phyloP scores from a whole-genome alignment of 2,888 invertebrate species.

The Nezara viridula region DNA sequence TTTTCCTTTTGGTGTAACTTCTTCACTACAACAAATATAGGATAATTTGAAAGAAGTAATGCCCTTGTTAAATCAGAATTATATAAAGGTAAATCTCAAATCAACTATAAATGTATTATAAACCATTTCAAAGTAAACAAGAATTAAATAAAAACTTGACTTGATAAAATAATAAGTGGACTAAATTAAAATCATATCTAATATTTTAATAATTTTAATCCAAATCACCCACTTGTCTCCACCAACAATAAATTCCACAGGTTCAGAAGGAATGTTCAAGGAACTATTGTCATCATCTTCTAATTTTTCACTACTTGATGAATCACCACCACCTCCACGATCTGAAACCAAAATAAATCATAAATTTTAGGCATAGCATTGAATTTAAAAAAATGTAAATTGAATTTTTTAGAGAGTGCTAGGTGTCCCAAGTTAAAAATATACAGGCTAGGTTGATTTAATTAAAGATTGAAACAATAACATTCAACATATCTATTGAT shows the following conservation, averaged over 20 bases:
- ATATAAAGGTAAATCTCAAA: too few relatives aligned
- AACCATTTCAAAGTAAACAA: too few relatives aligned
- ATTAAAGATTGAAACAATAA: too few relatives aligned
- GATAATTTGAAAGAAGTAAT: neutral
- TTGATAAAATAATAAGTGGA: too few relatives aligned
- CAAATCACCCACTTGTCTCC: constrained; percentile 70
- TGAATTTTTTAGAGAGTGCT: neutral
- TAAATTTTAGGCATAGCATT: neutral
- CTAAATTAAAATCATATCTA: neutral
- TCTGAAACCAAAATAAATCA: constrained; percentile 58
- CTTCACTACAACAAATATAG: constrained; percentile 42
- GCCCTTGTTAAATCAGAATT: too few relatives aligned
- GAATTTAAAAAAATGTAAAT: neutral
- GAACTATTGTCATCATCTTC: constrained; percentile 65
- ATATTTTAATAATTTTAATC: neutral
- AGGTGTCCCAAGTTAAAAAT: too few relatives aligned
- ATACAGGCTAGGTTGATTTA: too few relatives aligned
- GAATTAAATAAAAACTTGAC: too few relatives aligned
- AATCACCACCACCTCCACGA: constrained; percentile 66
- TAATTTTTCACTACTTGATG: constrained; percentile 66
- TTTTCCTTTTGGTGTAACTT: constrained; percentile 49
- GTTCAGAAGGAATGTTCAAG: constrained; percentile 59
- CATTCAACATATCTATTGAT: too few relatives aligned
- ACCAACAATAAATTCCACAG: constrained; percentile 71
- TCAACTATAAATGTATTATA: too few relatives aligned